Evolutionary conservation across 2,888 invertebrate genomes (phyloP).

Genomic region (Sphinx pinastri): DNA sequence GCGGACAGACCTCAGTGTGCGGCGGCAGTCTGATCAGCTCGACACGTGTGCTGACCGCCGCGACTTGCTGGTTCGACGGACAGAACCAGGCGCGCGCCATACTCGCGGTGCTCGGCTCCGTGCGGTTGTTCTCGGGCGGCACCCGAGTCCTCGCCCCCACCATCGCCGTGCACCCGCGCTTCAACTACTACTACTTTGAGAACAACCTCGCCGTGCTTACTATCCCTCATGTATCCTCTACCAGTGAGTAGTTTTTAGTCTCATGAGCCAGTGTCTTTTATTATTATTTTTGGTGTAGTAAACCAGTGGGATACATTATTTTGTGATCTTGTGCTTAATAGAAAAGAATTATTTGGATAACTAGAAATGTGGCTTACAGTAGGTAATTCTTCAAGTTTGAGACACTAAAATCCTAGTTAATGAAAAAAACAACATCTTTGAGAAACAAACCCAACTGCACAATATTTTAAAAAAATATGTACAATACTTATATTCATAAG

Average conservation of each 20-base stretch:
- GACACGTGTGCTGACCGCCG: conserved; percentile 4
- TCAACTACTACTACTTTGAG: not conserved
- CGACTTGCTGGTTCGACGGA: conserved; percentile 29
- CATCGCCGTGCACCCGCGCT: conserved; percentile 41
- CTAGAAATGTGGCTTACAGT: no score
- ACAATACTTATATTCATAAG: no score
- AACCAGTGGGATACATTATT: no score
- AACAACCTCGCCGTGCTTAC: conserved; percentile 10
- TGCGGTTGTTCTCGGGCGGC: conserved; percentile 48
- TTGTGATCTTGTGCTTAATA: no score
- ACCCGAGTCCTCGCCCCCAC: conserved; percentile 42
- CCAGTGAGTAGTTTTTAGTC: not conserved
- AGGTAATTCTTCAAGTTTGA: no score
- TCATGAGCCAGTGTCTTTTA: no score
- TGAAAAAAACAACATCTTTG: no score
- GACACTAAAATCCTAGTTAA: no score
- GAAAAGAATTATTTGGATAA: no score
- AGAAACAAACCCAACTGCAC: no score
- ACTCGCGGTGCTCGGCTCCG: conserved; percentile 50
- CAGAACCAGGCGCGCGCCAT: not conserved
- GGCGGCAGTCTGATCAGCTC: not conserved
- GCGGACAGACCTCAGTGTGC: not conserved
- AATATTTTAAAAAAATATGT: no score
- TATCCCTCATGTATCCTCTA: not conserved
- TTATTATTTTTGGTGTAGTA: no score